Evolutionary conservation across 2,888 invertebrate species (phyloP), one percentile per base, ranked within the genome.

Genomic region (Omphaloscelis lunosa): DNA sequence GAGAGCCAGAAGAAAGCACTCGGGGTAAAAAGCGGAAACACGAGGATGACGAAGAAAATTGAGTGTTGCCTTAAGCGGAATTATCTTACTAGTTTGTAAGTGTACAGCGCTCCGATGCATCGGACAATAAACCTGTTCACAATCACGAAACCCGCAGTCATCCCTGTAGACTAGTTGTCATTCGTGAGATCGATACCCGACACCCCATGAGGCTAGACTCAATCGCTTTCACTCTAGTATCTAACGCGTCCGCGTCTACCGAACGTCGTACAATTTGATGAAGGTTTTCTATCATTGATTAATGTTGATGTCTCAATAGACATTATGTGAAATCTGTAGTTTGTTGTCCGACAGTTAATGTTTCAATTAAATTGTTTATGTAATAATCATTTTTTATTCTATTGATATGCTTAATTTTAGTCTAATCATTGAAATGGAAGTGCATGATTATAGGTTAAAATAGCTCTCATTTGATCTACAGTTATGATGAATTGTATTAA

Each of bases 1-100:
- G 93, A 61, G 93, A 91, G 83, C 95, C 95, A 51, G 96, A 97
- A 90, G 96, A 97, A 89, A 96, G 97, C 90, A 97, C 97, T 91
- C 95, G 97, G 89, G 97, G 97, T 93, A 97, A 97, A 93, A 97
- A 97, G 89, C 96, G 97, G 92, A 97, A 97, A 96, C 97, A 97
- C 82, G 97, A 97, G 88, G 97, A 97, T 62, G 96, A 96, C n/a
- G 95, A 96, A 59, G 96, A 97, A 79, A 97, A 96, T 93, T 97
- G 95, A 96, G 94, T 92, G 93, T 93, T 95, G 96, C 96, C 96
- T 96, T 96, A 95, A 88, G 94, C 93, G 94, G 95, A 94, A 94
- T 94, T 94, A 94, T 94, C 95, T 94, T 95, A 95, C 95, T 96
- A 96, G 96, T 93, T 95, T 92, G 95, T 96, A 96, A 96, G 96